Conservation (phyloP, 2,888 invertebrate species). For the Antitype chi region DNA sequence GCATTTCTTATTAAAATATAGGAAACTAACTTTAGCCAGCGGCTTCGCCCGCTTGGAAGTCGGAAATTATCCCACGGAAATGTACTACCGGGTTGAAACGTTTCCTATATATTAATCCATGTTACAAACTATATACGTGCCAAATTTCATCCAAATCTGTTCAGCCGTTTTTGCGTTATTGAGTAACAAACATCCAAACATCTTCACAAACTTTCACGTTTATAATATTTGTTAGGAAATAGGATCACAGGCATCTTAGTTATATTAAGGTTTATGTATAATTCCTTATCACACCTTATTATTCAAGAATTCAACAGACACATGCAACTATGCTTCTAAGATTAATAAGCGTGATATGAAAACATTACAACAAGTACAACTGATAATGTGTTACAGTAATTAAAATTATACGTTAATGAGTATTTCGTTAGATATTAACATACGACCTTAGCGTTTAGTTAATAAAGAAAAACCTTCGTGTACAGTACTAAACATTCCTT, state of each 20-base stretch:
- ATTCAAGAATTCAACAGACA: neutral
- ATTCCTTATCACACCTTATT: neutral
- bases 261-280: neutral
- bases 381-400: slow-evolving; percentile 39
- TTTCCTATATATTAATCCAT: no score
- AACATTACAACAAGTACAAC: slow-evolving; percentile 30
- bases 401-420: slow-evolving; percentile 48
- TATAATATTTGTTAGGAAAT: no score
- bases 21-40: no score
- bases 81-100: no score
- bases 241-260: neutral
- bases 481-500: slow-evolving; percentile 31
- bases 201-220: no score
- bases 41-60: no score
- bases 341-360: slow-evolving; percentile 33
- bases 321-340: slow-evolving; percentile 1
- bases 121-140: no score
- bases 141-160: no score
- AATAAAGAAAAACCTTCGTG: slow-evolving; percentile 59
- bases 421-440: slow-evolving; percentile 61
- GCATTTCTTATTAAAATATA: neutral
- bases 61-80: no score
- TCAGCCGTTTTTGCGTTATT: no score
- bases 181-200: no score
- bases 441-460: slow-evolving; percentile 50